Evolutionary conservation across 2,113 vertebrate genomes (phyloP).

Genomic region (Alligator sinensis): DNA sequence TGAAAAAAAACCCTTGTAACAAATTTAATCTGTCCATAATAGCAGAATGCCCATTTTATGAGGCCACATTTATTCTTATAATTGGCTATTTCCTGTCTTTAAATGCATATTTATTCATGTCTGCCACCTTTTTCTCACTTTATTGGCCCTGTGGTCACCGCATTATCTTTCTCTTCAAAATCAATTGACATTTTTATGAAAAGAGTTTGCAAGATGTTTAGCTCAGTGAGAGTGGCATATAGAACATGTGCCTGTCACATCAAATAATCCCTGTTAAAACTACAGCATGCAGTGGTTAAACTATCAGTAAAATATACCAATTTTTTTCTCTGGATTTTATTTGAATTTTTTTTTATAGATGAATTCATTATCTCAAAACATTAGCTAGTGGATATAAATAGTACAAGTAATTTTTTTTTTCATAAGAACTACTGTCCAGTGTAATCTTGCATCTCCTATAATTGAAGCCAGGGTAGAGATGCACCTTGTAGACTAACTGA

Average conservation of each 20-base stretch:
- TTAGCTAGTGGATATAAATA: background rate
- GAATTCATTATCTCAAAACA: background rate
- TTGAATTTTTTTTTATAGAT: background rate
- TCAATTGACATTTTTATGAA: conserved; percentile 67
- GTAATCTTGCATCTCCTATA: background rate
- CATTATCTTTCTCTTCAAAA: conserved; percentile 70
- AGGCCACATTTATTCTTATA: conserved; percentile 48
- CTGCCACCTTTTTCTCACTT: conserved; percentile 46
- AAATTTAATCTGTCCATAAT: conserved; percentile 27
- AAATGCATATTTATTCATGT: conserved; percentile 73
- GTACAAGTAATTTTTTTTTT: background rate
- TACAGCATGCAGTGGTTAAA: background rate
- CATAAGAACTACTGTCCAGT: background rate
- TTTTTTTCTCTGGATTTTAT: background rate
- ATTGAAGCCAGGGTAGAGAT: background rate
- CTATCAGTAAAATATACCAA: rapidly evolving
- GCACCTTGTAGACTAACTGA: background rate
- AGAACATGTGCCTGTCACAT: background rate
- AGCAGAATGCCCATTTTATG: background rate
- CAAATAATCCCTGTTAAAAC: background rate
- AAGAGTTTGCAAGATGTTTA: conserved; percentile 58
- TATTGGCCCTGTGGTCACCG: conserved; percentile 46
- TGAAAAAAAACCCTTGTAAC: background rate
- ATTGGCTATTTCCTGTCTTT: conserved; percentile 70
- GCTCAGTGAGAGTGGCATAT: background rate